Evolutionary conservation across 2,113 vertebrate species (phyloP).

Genomic region (Phaethon lepturus): DNA sequence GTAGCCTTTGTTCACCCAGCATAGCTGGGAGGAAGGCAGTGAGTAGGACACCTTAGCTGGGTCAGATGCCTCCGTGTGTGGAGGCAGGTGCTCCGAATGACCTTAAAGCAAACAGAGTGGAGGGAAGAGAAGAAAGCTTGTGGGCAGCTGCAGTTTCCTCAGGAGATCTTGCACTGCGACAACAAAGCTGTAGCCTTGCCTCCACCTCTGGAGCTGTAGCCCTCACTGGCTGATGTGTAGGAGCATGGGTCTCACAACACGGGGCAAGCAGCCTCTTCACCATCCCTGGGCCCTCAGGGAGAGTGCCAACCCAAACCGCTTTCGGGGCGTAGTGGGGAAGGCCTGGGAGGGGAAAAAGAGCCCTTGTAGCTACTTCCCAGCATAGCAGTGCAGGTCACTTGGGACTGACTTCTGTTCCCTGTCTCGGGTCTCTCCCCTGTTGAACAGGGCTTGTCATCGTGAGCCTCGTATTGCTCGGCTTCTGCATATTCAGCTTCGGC

Average conservation of each 20-base stretch:
- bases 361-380: background rate
- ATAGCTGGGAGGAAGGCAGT: background rate
- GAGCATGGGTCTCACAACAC: background rate
- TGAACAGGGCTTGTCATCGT: background rate
- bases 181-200: background rate
- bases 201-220: background rate
- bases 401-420: background rate
- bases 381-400: background rate
- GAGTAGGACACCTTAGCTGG: background rate
- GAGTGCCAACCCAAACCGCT: background rate
- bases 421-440: background rate
- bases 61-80: background rate
- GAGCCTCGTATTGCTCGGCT: rapidly evolving
- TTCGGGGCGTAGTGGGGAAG: background rate
- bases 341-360: background rate
- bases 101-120: background rate
- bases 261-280: background rate
- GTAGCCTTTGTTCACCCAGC: background rate
- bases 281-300: background rate
- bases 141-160: background rate
- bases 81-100: background rate
- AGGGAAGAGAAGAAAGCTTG: background rate
- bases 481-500: background rate
- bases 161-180: background rate
- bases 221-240: background rate